Evolutionary conservation across 2,888 invertebrate genomes (phyloP).

Genomic region (Archips xylosteana): DNA sequence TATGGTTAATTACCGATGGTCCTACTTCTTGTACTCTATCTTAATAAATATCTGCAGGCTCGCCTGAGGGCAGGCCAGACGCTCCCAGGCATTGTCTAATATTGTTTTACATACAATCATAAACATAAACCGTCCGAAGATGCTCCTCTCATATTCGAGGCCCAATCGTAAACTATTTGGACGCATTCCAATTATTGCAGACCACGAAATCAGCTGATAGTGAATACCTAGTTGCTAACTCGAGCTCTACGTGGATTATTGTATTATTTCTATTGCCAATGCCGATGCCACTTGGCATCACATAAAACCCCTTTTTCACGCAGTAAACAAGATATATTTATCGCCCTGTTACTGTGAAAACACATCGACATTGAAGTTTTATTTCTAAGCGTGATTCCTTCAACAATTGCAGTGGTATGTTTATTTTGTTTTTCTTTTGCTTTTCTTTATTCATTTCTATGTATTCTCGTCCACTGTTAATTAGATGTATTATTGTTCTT

Average conservation of each 20-base stretch:
- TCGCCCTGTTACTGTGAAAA: constrained; percentile 20
- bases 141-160: constrained; percentile 20
- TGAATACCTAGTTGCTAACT: constrained; percentile 43
- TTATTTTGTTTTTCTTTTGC: constrained; percentile 46
- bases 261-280: constrained; percentile 56
- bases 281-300: constrained; percentile 64
- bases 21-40: too few relatives aligned
- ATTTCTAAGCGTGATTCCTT: constrained; percentile 22
- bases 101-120: neutral
- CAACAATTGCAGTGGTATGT: constrained; percentile 45
- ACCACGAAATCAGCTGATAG: constrained; percentile 46
- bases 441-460: constrained; percentile 10
- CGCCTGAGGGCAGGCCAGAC: neutral
- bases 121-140: constrained; percentile 7
- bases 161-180: constrained; percentile 36
- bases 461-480: neutral
- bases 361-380: constrained; percentile 26
- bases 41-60: neutral
- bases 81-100: constrained; percentile 28
- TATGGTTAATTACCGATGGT: too few relatives aligned
- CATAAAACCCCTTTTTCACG: constrained; percentile 53
- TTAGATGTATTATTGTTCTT: neutral
- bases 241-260: constrained; percentile 43
- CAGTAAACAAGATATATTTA: constrained; percentile 65
- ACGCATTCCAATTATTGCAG: constrained; percentile 28